Conservation (phyloP, 2,113 vertebrate genomes). For the Thamnophis sirtalis region DNA sequence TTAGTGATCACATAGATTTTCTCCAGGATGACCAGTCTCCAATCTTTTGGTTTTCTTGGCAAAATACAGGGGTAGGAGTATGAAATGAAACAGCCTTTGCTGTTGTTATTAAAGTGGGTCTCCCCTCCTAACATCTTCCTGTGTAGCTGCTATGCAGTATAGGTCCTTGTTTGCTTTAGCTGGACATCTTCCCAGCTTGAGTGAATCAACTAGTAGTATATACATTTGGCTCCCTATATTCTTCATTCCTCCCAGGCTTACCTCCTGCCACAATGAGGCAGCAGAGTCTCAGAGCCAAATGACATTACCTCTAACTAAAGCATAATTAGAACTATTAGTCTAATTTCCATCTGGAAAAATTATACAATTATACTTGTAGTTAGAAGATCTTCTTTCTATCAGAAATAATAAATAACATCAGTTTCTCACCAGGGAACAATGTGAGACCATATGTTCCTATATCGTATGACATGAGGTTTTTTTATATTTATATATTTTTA, state of each 20-base stretch:
- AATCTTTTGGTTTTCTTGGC: too few species aligned
- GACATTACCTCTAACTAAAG: background rate
- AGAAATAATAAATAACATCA: background rate
- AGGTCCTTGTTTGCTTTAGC: too few species aligned
- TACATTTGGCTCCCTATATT: too few species aligned
- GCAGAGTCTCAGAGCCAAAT: background rate
- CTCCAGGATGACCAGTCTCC: too few species aligned
- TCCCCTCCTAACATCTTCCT: too few species aligned
- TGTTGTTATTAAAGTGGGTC: too few species aligned
- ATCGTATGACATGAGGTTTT: background rate
- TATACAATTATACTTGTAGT: background rate
- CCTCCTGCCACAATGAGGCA: background rate
- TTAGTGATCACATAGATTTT: too few species aligned
- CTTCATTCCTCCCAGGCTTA: background rate
- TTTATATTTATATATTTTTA: background rate
- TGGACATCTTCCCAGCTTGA: too few species aligned
- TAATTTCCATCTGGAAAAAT: background rate
- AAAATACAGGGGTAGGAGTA: too few species aligned
- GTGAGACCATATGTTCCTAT: background rate
- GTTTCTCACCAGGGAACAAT: background rate
- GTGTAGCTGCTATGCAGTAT: too few species aligned
- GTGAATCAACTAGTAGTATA: too few species aligned
- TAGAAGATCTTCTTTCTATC: background rate
- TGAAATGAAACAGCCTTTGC: too few species aligned
- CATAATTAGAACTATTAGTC: background rate